Conservation (phyloP, 2,113 vertebrate genomes). For the Salminus brasiliensis region DNA sequence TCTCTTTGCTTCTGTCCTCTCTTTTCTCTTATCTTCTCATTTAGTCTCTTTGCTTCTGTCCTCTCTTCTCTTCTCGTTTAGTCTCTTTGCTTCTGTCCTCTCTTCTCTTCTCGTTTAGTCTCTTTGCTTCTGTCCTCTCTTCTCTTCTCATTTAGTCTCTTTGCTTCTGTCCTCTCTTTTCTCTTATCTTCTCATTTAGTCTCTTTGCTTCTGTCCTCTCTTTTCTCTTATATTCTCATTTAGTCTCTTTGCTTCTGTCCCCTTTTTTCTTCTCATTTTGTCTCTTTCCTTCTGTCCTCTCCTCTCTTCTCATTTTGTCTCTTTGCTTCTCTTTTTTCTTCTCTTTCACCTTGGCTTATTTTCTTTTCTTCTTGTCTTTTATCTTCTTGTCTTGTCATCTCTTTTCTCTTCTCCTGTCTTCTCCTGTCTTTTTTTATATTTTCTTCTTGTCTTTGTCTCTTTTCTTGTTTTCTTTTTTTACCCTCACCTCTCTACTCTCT, state of each 20-base stretch:
- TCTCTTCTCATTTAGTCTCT: no score
- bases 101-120: not conserved
- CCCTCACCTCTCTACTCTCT: no score
- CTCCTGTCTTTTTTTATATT: no score
- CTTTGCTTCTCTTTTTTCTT: not conserved
- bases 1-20: not conserved
- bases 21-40: not conserved
- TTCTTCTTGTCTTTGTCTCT: no score
- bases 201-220: not conserved
- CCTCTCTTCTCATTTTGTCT: no score
- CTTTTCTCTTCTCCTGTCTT: no score
- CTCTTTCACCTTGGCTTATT: not conserved
- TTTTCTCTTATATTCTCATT: no score
- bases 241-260: not conserved
- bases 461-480: no score
- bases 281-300: not conserved
- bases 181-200: not conserved
- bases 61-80: not conserved
- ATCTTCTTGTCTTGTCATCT: no score
- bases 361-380: no score
- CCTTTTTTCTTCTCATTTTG: not conserved
- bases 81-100: not conserved
- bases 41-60: not conserved
- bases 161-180: not conserved
- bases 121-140: not conserved